Evolutionary conservation across 2,113 vertebrate species (phyloP), one percentile per base, ranked within the genome.

Genomic region (Piprites chloris): DNA sequence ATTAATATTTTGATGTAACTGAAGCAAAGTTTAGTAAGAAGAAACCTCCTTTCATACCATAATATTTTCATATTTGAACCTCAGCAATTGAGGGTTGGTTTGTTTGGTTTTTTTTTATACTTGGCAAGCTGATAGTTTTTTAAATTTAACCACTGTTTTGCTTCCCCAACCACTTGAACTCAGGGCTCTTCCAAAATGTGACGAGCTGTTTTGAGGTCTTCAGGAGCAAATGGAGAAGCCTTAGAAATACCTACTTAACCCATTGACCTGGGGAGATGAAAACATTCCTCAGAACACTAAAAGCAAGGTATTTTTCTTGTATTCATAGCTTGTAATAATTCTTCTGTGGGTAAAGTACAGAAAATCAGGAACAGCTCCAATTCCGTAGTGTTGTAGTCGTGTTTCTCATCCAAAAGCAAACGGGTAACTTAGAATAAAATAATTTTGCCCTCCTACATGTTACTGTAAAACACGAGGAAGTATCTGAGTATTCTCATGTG

Each of bases 331-430:
- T 21, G 9, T 58, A n/a, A 62, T 41, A 49, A 23, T 19, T 1
- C 16, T 49, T 46, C 42, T 6, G 26, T 19, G 23, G 7, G 6
- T 33, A 21, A 47, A 28, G 11, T 22, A 9, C 2, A 56, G 49
- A 55, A 88, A 87, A 61, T 11, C 50, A 50, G 37, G n/a, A 17
- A 30, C 16, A 35, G 21, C 26, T 81, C 28, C 1, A 30, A 9
- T 52, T 63, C 52, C 27, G 7, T 4, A 7, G 8, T 2, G 0
- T 4, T 9, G 24, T 5, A 41, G 49, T 44, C 9, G 8, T 4
- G n/a, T 49, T 85, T 24, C 49, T 74, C 46, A 28, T 32, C 17
- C 1, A 4, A 58, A 85, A 89, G 23, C 77, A 35, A 26, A 9
- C 10, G 9, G 65, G 12, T 33, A 63, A 47, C 30, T 33, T 46